Conservation (phyloP, 2,113 vertebrate species). For the Dendrocopos noguchii region DNA sequence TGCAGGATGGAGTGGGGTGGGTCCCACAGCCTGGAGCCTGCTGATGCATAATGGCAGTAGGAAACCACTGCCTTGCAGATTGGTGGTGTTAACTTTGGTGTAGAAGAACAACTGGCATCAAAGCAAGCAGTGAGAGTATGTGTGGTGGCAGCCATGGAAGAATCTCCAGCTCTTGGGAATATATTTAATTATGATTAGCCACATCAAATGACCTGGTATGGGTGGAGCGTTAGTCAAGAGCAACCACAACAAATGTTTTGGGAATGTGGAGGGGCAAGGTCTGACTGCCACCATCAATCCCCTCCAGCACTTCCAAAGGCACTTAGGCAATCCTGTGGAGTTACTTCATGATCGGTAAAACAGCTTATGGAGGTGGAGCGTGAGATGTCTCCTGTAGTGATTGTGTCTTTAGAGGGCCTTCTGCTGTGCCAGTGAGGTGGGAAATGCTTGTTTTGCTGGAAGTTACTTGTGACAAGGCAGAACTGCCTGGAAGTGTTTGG, state of each 20-base stretch:
- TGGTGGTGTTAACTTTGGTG: background rate
- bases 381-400: background rate
- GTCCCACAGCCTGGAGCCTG: background rate
- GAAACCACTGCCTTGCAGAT: background rate
- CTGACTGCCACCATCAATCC: background rate
- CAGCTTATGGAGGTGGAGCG: background rate
- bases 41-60: background rate
- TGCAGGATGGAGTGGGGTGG: background rate
- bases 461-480: background rate
- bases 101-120: background rate
- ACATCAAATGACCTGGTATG: conserved; percentile 45
- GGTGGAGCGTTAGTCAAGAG: conserved; percentile 27
- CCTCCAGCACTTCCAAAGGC: background rate
- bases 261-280: conserved; percentile 29
- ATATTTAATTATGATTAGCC: conserved; percentile 46
- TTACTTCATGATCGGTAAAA: conserved; percentile 6
- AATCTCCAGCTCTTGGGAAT: conserved; percentile 54
- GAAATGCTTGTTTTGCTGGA: background rate
- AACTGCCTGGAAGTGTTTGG: background rate
- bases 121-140: conserved; percentile 16
- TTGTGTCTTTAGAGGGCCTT: background rate
- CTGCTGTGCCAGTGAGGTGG: background rate
- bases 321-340: background rate
- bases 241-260: conserved; percentile 37
- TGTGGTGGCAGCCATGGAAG: conserved; percentile 14